Conservation (phyloP, 92 coral and sea anemone genomes). For the Phymanthus crucifer region DNA sequence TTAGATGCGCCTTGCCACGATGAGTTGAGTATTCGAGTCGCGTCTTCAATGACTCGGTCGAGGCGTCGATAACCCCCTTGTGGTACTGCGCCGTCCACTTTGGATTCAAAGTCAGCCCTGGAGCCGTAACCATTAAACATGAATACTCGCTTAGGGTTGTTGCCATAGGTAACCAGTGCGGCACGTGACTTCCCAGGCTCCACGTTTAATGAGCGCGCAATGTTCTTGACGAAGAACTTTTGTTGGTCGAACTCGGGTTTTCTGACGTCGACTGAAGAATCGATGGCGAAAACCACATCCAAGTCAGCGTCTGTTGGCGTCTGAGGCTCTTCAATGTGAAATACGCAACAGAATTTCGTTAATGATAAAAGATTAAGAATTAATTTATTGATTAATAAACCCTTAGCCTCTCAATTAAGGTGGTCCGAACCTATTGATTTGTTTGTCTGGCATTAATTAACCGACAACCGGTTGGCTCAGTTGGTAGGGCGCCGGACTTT, state of each 20-base stretch:
- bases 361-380: background rate
- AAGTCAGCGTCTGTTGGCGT: conserved; percentile 30
- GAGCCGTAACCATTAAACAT: conserved; percentile 17
- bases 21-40: conserved; percentile 28
- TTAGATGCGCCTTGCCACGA: conserved; percentile 36
- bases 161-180: conserved; percentile 54
- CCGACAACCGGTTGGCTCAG: too few species aligned
- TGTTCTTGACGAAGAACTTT: conserved; percentile 51
- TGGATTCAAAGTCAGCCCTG: conserved; percentile 10
- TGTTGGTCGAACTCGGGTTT: conserved; percentile 51
- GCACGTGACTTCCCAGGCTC: conserved; percentile 51
- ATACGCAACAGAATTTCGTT: background rate
- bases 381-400: too few species aligned
- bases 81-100: conserved; percentile 49
- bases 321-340: conserved; percentile 16
- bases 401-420: too few species aligned
- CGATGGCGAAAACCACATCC: conserved; percentile 67
- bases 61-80: conserved; percentile 45
- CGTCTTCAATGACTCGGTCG: conserved; percentile 61
- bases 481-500: too few species aligned
- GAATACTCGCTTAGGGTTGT: conserved; percentile 19
- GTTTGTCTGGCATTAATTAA: too few species aligned
- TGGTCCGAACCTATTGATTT: too few species aligned
- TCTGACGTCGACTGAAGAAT: conserved; percentile 57
- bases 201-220: conserved; percentile 43